Evolutionary conservation across 2,113 vertebrate species (phyloP).

Genomic region (Sigmodon hispidus): DNA sequence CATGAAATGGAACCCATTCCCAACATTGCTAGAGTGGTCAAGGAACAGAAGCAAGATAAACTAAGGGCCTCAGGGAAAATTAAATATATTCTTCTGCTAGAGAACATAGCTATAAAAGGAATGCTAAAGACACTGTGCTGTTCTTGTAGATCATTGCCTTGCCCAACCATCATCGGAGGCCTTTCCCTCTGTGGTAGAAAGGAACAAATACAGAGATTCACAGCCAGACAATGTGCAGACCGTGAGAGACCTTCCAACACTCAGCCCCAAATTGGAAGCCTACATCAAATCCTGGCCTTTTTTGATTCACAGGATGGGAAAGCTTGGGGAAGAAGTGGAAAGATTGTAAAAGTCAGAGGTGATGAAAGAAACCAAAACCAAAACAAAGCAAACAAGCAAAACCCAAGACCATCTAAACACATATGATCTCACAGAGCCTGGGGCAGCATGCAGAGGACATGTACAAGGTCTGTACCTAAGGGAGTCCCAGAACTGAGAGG

Average conservation of each 20-base stretch:
- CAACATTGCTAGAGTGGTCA: not conserved
- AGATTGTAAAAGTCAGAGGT: not conserved
- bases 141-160: not conserved
- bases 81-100: not conserved
- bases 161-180: not conserved
- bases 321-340: not conserved
- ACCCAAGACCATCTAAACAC: not conserved
- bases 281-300: not conserved
- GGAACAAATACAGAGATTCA: not conserved
- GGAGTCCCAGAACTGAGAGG: not conserved
- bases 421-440: not conserved
- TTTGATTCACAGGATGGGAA: not conserved
- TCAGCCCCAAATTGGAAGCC: not conserved
- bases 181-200: not conserved
- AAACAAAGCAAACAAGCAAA: not conserved
- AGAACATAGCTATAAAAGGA: not conserved
- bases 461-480: not conserved
- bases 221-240: not conserved
- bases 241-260: not conserved
- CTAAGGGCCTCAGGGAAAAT: too few species aligned
- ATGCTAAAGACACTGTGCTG: not conserved
- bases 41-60: too few species aligned
- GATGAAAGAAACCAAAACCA: too few species aligned
- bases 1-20: accelerated
- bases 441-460: not conserved